phyloP scores from a whole-genome alignment of 2,113 vertebrate genomes.

The Eretmochelys imbricata region DNA sequence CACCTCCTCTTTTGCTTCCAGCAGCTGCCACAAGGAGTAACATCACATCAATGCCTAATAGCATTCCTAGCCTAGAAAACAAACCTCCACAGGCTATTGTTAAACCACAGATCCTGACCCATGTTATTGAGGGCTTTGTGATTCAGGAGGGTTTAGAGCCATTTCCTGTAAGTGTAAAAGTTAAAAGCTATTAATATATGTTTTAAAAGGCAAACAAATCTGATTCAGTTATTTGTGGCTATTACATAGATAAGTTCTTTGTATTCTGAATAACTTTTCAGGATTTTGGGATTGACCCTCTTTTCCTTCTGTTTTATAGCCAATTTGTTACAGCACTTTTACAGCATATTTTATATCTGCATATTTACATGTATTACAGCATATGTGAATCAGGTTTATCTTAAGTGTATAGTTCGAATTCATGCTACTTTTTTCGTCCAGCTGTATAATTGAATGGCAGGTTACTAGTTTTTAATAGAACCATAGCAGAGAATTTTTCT shows the following conservation, averaged over 20 bases:
- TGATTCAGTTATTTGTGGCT: not conserved
- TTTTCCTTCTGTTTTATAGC: not conserved
- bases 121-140: constrained; percentile 97
- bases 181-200: not conserved
- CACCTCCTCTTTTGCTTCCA: constrained; percentile 84
- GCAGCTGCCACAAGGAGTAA: constrained; percentile 84
- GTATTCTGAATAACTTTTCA: not conserved
- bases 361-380: not conserved
- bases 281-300: not conserved
- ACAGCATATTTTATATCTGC: not conserved
- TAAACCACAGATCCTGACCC: constrained; percentile 92
- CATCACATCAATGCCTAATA: constrained; percentile 80
- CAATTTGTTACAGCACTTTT: not conserved
- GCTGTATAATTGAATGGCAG: not conserved
- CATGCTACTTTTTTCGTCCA: not conserved
- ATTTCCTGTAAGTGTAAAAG: constrained; percentile 87
- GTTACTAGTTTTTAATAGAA: not conserved
- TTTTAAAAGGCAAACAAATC: not conserved
- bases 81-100: constrained; percentile 88
- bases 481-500: not conserved
- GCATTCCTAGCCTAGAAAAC: constrained; percentile 82
- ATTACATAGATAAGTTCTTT: not conserved
- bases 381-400: not conserved
- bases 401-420: rapidly evolving
- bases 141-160: constrained; percentile 97